Evolutionary conservation across 2,888 invertebrate genomes (phyloP).

Genomic region (Drosophila quinaria): DNA sequence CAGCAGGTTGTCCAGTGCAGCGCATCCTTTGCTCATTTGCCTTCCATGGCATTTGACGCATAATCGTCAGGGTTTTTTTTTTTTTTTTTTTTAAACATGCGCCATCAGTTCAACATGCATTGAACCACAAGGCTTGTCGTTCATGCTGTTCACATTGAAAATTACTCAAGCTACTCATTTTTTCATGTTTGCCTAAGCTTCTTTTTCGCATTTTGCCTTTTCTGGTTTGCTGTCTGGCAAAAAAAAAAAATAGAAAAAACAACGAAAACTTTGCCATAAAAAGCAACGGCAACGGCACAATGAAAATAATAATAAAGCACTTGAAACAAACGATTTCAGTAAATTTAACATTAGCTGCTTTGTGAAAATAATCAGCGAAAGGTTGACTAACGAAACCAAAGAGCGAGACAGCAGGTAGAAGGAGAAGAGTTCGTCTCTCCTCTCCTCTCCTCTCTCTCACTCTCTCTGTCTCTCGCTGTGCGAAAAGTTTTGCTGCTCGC

Average conservation of each 20-base stretch:
- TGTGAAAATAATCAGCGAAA: conserved; percentile 74
- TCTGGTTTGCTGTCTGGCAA: conserved; percentile 53
- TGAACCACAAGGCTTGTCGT: conserved; percentile 29
- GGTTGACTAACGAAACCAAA: conserved; percentile 41
- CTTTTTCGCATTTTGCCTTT: background rate
- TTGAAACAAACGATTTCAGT: conserved; percentile 82
- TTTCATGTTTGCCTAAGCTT: background rate
- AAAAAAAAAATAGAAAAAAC: background rate
- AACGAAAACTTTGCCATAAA: conserved; percentile 52
- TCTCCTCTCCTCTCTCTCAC: background rate
- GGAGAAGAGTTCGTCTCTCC: background rate
- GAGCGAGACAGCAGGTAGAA: background rate
- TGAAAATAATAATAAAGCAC: conserved; percentile 79
- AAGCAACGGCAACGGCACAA: conserved; percentile 59
- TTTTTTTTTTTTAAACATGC: conserved; percentile 56
- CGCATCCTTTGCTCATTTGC: conserved; percentile 64
- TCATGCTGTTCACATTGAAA: conserved; percentile 23
- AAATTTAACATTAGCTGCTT: conserved; percentile 80
- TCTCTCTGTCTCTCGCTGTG: background rate
- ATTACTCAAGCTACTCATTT: conserved; percentile 33
- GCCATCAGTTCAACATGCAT: conserved; percentile 61
- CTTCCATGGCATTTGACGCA: conserved; percentile 67
- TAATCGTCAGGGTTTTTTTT: conserved; percentile 66
- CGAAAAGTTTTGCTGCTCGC: conserved; percentile 62
- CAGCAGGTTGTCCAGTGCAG: conserved; percentile 25